Evolutionary conservation across 2,888 invertebrate species (phyloP).

Genomic region (Hemithea aestivaria): DNA sequence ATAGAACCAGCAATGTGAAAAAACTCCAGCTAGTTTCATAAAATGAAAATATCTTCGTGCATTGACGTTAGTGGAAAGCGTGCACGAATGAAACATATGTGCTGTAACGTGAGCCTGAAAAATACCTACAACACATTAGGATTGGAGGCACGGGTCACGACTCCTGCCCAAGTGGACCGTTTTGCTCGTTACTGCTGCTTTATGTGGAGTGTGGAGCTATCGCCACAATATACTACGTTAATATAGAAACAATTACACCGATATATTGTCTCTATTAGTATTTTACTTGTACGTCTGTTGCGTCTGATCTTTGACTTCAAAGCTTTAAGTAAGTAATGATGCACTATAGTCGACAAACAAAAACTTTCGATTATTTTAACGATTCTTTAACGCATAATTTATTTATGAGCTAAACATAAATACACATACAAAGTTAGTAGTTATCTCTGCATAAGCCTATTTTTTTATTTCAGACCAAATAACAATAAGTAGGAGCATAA

Average conservation of each 20-base stretch:
- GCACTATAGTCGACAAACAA: constrained; percentile 55
- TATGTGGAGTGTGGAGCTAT: constrained; percentile 51
- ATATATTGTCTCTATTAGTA: constrained; percentile 65
- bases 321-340: constrained; percentile 63
- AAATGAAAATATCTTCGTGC: constrained; percentile 16
- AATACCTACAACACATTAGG: constrained; percentile 20
- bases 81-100: constrained; percentile 17
- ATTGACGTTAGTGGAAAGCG: constrained; percentile 14
- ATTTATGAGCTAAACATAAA: too few species aligned
- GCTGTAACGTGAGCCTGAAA: constrained; percentile 21
- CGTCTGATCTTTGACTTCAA: constrained; percentile 52
- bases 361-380: constrained; percentile 58
- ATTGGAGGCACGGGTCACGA: constrained; percentile 50
- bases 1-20: constrained; percentile 17
- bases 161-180: constrained; percentile 38
- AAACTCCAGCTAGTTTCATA: constrained; percentile 9
- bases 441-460: too few species aligned
- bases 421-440: too few species aligned
- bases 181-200: constrained; percentile 53
- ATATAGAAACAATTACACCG: constrained; percentile 67
- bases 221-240: constrained; percentile 63
- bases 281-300: constrained; percentile 70
- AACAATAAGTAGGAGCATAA: too few species aligned
- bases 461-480: too few species aligned
- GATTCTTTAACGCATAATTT: too few species aligned